These are phyloP conservation scores for Penaeus japonicus DNA, from an alignment of 1,140 invertebrate genomes.

Conservation along the genomic window DNA sequence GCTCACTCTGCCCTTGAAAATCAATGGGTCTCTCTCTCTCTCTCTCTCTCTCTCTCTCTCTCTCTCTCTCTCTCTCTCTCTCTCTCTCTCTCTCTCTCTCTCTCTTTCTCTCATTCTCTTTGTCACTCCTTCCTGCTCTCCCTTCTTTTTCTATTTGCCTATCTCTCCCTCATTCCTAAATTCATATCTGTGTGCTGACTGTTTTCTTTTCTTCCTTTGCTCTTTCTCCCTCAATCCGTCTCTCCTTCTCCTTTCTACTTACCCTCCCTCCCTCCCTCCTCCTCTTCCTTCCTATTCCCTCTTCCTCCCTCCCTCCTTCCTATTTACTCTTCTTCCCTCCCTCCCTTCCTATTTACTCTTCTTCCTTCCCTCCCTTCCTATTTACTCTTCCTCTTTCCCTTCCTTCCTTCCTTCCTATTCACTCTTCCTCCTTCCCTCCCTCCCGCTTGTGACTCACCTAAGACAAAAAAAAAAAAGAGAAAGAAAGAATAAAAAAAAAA, in stretches of 20 bases:
- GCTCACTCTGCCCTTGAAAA: neutral
- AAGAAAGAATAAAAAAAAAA: too few relatives aligned
- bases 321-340: neutral
- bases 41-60: neutral
- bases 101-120: neutral
- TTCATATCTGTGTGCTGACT: neutral
- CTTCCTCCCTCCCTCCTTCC: neutral
- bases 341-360: neutral
- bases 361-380: too few relatives aligned
- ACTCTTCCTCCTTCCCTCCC: neutral
- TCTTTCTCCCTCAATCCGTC: constrained; percentile 21
- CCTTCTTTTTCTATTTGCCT: neutral
- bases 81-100: neutral
- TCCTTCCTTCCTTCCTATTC: neutral
- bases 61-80: neutral
- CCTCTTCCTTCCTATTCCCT: neutral
- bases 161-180: neutral
- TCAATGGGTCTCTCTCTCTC: neutral
- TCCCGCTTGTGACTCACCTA: neutral
- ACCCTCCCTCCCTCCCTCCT: neutral
- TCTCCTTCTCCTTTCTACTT: constrained; percentile 9
- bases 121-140: neutral
- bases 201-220: neutral
- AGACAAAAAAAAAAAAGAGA: too few relatives aligned
- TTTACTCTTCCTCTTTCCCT: neutral